Base-by-base conservation (phyloP, 2,888 invertebrate species). In the Cheilosia impressa region DNA sequence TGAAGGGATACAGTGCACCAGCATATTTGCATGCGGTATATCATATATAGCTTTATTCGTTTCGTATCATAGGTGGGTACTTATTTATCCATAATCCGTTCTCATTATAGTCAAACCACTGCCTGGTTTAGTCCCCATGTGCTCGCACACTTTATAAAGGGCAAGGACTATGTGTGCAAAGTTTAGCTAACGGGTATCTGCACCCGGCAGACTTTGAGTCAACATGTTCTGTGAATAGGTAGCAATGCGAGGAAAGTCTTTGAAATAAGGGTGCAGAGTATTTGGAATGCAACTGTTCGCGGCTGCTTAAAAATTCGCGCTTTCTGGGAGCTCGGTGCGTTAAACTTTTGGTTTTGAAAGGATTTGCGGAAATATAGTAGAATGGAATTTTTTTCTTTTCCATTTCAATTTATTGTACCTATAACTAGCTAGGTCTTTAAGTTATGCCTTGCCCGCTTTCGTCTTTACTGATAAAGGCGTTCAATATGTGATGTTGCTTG, bases 81-180 rank as follows among this genome's bases (percentile, higher is more conserved):
- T 80, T 72, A 80, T 80, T 80, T 72, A 81, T 80, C 71, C 71
- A 71, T 71, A 71, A 78, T 78, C 63, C 71, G 58, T 63, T 63
- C 78, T 81, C 81, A 85, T 85, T 85, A 85, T 76, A 66, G 66
- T 80, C 47, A 76, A 63, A 27, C 66, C 58, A 45, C 68, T 41
- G 52, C 52, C 53, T 22, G 52, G 43, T 15, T 24, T 31, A 52
- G 38, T 60, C 65, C 60, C 52, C 43, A 38, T 38, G 43, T 22
- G 52, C 13, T 10, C 60, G 15, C 15, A 4, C 60, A 65, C 58
- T 60, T 43, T 45, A 62, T 62, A 60, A 66, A 50, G 43, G 57
- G 24, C 43, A 72, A 52, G 72, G 66, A 55, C 41, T 57, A 55
- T 62, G 62, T 43, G 43, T 27, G 45, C 47, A 75, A 72, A 72